These are phyloP conservation scores for Epizoanthus illoricatus DNA, from an alignment of 92 coral and sea anemone genomes.

Conservation along the genomic window DNA sequence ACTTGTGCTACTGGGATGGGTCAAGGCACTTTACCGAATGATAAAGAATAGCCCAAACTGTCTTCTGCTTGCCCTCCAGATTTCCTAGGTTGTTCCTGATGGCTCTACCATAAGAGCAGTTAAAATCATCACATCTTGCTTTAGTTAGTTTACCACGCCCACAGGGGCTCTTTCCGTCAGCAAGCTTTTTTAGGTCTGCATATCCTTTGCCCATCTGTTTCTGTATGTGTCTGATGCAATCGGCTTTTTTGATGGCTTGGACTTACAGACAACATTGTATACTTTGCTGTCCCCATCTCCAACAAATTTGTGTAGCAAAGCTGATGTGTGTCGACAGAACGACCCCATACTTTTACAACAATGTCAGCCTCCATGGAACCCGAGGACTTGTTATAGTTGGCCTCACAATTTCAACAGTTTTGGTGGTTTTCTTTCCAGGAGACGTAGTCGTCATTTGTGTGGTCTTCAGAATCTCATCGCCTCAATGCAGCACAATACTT, in stretches of 20 bases:
- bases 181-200: slow-evolving; percentile 4
- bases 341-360: slow-evolving; percentile 19
- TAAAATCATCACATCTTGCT: background rate
- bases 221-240: background rate
- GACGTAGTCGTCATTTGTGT: background rate
- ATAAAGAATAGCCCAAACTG: slow-evolving; percentile 19
- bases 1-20: slow-evolving; percentile 23
- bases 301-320: slow-evolving; percentile 4
- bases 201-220: slow-evolving; percentile 21
- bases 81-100: slow-evolving; percentile 6
- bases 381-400: slow-evolving; percentile 12
- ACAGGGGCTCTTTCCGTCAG: slow-evolving; percentile 18
- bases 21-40: slow-evolving; percentile 16
- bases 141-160: slow-evolving; percentile 2
- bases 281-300: slow-evolving; percentile 29
- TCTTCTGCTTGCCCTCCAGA: slow-evolving; percentile 1
- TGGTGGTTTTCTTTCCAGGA: slow-evolving; percentile 24
- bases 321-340: slow-evolving; percentile 14
- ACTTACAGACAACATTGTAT: slow-evolving; percentile 14
- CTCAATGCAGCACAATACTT: slow-evolving; percentile 12
- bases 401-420: slow-evolving; percentile 12
- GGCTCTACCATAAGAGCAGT: background rate
- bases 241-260: slow-evolving; percentile 1
- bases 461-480: background rate
- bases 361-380: slow-evolving; percentile 21